phyloP scores from a whole-genome alignment of 2,888 invertebrate species.

The Erebia ligea region DNA sequence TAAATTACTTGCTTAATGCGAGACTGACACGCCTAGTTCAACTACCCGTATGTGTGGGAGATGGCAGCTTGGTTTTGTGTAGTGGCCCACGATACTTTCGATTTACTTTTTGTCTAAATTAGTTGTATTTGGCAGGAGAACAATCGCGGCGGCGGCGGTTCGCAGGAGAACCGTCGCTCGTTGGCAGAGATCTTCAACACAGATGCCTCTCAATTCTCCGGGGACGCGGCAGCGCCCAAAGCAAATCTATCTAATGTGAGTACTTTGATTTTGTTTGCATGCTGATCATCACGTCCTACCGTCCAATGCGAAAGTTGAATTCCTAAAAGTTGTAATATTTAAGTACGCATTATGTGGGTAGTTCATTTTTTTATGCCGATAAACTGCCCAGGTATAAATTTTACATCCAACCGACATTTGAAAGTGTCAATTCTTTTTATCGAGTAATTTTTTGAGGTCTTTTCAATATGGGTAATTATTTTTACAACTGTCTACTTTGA shows the following conservation, averaged over 20 bases:
- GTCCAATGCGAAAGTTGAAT: neutral
- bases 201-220: constrained; percentile 52
- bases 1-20: too few species aligned
- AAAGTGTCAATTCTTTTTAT: too few species aligned
- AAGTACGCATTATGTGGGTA: too few species aligned
- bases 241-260: constrained; percentile 56
- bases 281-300: neutral
- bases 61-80: too few species aligned
- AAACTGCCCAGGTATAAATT: too few species aligned
- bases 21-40: too few species aligned
- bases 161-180: constrained; percentile 64
- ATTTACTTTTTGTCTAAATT: neutral
- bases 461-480: neutral
- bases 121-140: constrained; percentile 53
- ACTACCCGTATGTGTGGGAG: too few species aligned
- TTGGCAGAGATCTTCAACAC: constrained; percentile 62
- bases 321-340: neutral
- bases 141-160: constrained; percentile 61
- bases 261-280: constrained; percentile 38
- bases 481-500: neutral
- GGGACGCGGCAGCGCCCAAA: constrained; percentile 52
- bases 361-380: too few species aligned
- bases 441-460: neutral
- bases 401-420: too few species aligned
- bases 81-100: too few species aligned